Percentiles rank a stretch among this genome's conserved stretches.
Evolutionary conservation across 2,797 vertebrate species (phyloP).

Genomic region (Mormyrus hasselquistii): DNA sequence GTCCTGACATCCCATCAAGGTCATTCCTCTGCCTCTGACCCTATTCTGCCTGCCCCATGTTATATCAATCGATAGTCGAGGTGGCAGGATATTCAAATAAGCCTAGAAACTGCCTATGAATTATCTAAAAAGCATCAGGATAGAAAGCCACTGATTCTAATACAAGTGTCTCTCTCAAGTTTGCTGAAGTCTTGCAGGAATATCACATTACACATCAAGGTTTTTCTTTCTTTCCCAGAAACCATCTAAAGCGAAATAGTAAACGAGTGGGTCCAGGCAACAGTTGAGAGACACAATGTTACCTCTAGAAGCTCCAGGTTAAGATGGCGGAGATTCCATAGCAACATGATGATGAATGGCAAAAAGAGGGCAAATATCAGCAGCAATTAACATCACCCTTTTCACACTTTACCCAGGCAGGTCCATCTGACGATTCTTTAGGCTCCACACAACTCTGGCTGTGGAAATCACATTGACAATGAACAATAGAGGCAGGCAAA

Average conservation of each 20-base stretch:
- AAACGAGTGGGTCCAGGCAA: constrained; percentile 17
- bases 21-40: not conserved
- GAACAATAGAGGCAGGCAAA: not conserved
- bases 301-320: not conserved
- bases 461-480: not conserved
- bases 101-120: not conserved
- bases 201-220: not conserved
- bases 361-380: constrained; percentile 15
- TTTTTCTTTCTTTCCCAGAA: constrained; percentile 4
- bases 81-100: not conserved
- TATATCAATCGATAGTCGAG: not conserved
- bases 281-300: not conserved
- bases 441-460: not conserved
- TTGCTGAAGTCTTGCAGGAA: not conserved
- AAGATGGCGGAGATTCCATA: not conserved
- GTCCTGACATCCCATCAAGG: not conserved
- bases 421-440: not conserved
- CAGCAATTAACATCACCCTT: constrained; percentile 2
- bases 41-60: not conserved
- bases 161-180: not conserved
- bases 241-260: constrained; percentile 12
- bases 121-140: not conserved
- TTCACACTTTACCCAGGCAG: not conserved
- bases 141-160: not conserved
- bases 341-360: not conserved